Evolutionary conservation across 2,113 vertebrate species (phyloP).

Genomic region (Dissostichus mawsoni): DNA sequence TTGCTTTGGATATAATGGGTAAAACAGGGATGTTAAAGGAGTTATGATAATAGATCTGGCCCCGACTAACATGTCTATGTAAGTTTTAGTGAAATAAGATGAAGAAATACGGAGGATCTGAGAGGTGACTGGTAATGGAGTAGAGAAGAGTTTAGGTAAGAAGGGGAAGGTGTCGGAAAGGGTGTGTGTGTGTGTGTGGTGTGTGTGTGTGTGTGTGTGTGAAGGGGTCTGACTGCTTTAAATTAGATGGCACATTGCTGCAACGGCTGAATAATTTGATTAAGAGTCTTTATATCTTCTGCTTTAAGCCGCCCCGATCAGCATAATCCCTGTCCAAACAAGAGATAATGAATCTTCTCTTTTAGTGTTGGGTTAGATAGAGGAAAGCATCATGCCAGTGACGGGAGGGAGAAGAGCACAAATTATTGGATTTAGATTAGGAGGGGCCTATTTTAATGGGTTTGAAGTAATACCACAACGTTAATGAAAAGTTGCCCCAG

Average conservation of each 20-base stretch:
- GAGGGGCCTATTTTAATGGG: constrained; percentile 79
- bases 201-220: constrained; percentile 9
- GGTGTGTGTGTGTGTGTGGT: constrained; percentile 6
- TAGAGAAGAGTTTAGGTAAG: constrained; percentile 49
- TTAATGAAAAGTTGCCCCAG: constrained; percentile 77
- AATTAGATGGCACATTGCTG: constrained; percentile 76
- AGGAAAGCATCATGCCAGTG: constrained; percentile 66
- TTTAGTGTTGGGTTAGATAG: constrained; percentile 61
- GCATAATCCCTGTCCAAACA: constrained; percentile 87
- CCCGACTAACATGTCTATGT: constrained; percentile 22
- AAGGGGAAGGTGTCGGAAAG: constrained; percentile 14
- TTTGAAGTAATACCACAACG: constrained; percentile 77
- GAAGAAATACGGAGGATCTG: constrained; percentile 36
- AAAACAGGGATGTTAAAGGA: too few relatives aligned
- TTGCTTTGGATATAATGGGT: background rate
- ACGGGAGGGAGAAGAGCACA: constrained; percentile 70
- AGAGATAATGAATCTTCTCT: constrained; percentile 85
- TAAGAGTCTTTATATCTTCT: constrained; percentile 83
- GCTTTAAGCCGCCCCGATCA: constrained; percentile 80
- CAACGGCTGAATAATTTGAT: constrained; percentile 81
- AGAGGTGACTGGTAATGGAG: constrained; percentile 18
- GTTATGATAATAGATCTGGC: constrained; percentile 13
- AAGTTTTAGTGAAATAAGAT: constrained; percentile 48
- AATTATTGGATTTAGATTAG: constrained; percentile 86
- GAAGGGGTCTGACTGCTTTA: constrained; percentile 52